These are phyloP conservation scores for Cyanoliseus patagonus DNA, from an alignment of 2,113 vertebrate species.

Conservation along the genomic window DNA sequence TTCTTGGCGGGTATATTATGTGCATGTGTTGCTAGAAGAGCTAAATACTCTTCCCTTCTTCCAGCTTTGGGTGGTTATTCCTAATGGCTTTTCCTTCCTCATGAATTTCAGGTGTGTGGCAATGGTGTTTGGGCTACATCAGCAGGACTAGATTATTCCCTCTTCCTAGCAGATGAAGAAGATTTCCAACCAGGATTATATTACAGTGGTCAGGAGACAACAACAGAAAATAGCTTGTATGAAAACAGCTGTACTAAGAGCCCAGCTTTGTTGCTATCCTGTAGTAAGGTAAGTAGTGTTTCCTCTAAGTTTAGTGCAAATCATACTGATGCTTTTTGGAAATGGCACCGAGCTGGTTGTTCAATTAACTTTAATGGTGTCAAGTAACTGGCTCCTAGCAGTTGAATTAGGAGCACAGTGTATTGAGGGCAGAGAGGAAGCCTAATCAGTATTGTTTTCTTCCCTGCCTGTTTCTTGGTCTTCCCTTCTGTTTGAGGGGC, in stretches of 20 bases:
- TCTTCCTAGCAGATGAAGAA: slow-evolving; percentile 91
- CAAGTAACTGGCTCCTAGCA: background rate
- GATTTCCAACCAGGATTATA: slow-evolving; percentile 93
- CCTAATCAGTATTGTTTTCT: background rate
- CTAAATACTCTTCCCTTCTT: background rate
- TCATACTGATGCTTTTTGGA: background rate
- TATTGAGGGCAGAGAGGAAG: background rate
- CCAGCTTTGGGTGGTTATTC: background rate
- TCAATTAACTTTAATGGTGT: background rate
- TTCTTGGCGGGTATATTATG: background rate
- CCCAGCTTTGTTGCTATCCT: slow-evolving; percentile 83
- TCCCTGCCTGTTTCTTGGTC: background rate
- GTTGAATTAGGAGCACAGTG: background rate
- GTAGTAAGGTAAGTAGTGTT: slow-evolving; percentile 84
- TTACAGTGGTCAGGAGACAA: slow-evolving; percentile 88
- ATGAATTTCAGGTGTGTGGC: slow-evolving; percentile 79
- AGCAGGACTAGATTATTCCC: slow-evolving; percentile 87
- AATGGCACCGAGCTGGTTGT: background rate
- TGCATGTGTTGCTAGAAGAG: background rate
- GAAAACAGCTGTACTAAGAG: slow-evolving; percentile 77
- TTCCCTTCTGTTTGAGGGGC: background rate
- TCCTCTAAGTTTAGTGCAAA: background rate
- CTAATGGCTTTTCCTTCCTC: background rate
- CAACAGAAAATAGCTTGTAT: slow-evolving; percentile 53
- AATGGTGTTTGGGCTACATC: slow-evolving; percentile 87